Evolutionary conservation across 37 sponge, comb jelly and placozoan genomes (phyloP).

Genomic region (Cliona cf. orientalis): DNA sequence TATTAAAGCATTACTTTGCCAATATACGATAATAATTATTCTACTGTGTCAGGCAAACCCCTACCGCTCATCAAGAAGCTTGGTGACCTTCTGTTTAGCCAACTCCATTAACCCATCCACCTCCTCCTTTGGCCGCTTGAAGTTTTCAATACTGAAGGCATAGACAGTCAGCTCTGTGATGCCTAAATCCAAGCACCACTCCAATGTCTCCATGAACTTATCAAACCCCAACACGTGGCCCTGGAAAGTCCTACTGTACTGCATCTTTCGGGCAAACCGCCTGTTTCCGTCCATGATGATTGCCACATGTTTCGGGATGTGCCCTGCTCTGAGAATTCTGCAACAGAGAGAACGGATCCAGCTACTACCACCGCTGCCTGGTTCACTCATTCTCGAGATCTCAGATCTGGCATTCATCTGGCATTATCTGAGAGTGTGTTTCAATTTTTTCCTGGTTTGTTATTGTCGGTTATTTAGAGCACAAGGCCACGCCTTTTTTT

Average conservation of each 20-base stretch:
- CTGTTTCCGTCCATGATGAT: slow-evolving; percentile 99
- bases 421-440: too few species aligned
- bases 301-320: slow-evolving; percentile 90
- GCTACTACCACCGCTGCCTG: background rate
- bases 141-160: slow-evolving; percentile 99
- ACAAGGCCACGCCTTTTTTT: too few species aligned
- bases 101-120: slow-evolving; percentile 94
- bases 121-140: slow-evolving; percentile 92
- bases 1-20: background rate
- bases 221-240: slow-evolving; percentile 95
- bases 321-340: slow-evolving; percentile 51
- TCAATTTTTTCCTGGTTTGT: too few species aligned
- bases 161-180: slow-evolving; percentile 95
- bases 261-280: slow-evolving; percentile 87
- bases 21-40: background rate
- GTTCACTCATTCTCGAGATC: slow-evolving; percentile 21
- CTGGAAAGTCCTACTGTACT: slow-evolving; percentile 46
- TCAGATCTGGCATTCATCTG: too few species aligned
- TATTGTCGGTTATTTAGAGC: too few species aligned
- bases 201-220: slow-evolving; percentile 89
- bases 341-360: slow-evolving; percentile 73
- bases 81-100: slow-evolving; percentile 81
- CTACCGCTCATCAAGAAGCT: slow-evolving; percentile 77
- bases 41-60: background rate
- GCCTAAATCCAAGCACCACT: slow-evolving; percentile 94